Percentiles rank a stretch among this genome's conserved stretches.
These are phyloP conservation scores for Zosterops pallidus DNA, from an alignment of 2,113 vertebrate genomes.

Conservation along the genomic window DNA sequence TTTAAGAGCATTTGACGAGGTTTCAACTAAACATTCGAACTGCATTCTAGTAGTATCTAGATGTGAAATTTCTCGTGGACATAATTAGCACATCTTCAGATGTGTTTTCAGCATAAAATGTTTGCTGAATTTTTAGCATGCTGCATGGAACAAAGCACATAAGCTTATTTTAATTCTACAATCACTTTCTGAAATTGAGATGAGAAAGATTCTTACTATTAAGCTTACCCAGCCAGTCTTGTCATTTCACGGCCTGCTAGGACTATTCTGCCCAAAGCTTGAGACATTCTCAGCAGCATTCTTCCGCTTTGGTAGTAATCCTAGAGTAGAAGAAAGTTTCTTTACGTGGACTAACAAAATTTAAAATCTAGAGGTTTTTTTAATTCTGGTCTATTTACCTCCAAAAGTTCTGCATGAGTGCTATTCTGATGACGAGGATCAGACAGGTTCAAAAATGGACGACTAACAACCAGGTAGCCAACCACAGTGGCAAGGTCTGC, in stretches of 20 bases:
- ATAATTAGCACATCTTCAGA: not conserved
- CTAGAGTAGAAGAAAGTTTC: constrained; percentile 68
- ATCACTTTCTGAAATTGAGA: not conserved
- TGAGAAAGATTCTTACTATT: not conserved
- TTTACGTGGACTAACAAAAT: not conserved
- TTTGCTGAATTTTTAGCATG: not conserved
- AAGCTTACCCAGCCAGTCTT: constrained; percentile 90
- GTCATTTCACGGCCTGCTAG: constrained; percentile 97
- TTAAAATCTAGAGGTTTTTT: not conserved
- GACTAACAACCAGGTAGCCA: constrained; percentile 94
- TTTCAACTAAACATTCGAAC: not conserved
- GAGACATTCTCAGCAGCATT: constrained; percentile 96
- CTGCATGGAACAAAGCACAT: not conserved
- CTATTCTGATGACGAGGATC: constrained; percentile 89
- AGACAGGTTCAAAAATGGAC: constrained; percentile 85
- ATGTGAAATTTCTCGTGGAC: not conserved
- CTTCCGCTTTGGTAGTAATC: constrained; percentile 99
- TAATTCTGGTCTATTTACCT: constrained; percentile 76
- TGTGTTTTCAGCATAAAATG: not conserved
- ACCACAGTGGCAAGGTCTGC: constrained; percentile 94
- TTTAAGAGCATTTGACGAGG: not conserved
- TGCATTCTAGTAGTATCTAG: not conserved
- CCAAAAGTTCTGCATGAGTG: constrained; percentile 89
- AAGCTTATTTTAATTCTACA: not conserved
- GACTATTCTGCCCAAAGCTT: constrained; percentile 94